Percentiles rank a stretch among this genome's conserved stretches.
These are phyloP conservation scores for Celastrina argiolus DNA, from an alignment of 2,888 invertebrate species.

Conservation along the genomic window DNA sequence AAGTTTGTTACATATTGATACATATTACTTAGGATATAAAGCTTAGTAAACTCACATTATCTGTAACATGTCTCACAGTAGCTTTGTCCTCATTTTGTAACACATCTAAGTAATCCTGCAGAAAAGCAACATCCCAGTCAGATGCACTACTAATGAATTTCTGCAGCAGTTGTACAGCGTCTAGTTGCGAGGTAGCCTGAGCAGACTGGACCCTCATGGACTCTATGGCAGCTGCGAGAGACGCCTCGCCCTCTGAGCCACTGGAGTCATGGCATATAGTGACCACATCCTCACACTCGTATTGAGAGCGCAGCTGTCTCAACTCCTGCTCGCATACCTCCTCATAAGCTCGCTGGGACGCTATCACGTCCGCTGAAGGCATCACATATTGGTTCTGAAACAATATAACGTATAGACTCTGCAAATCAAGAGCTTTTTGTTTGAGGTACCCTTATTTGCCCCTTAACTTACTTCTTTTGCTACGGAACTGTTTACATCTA, in stretches of 20 bases:
- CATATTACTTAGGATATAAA: no score
- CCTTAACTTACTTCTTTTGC: conserved; percentile 20
- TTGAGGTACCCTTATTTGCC: no score
- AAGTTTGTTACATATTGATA: no score
- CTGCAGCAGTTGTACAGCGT: conserved; percentile 20
- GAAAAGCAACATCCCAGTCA: conserved; percentile 24
- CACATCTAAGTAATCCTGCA: conserved; percentile 27
- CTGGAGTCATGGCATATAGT: conserved; percentile 26
- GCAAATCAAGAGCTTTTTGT: no score
- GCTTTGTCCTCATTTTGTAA: conserved; percentile 21
- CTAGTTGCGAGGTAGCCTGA: conserved; percentile 8
- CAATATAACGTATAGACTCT: no score
- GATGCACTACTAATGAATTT: conserved; percentile 22
- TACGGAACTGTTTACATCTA: conserved; percentile 12
- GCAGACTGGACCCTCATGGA: conserved; percentile 21
- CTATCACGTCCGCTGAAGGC: conserved; percentile 33
- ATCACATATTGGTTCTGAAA: conserved; percentile 28
- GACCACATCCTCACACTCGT: conserved; percentile 18
- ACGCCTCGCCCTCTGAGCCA: conserved; percentile 30
- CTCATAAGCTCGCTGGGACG: conserved; percentile 32
- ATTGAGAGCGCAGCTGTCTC: conserved; percentile 22
- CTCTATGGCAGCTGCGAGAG: conserved; percentile 27
- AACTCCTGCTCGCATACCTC: conserved; percentile 31
- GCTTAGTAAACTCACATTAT: neutral
- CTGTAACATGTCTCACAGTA: conserved; percentile 21